Conservation (phyloP, 2,888 invertebrate genomes). For the Parelbella ahira region DNA sequence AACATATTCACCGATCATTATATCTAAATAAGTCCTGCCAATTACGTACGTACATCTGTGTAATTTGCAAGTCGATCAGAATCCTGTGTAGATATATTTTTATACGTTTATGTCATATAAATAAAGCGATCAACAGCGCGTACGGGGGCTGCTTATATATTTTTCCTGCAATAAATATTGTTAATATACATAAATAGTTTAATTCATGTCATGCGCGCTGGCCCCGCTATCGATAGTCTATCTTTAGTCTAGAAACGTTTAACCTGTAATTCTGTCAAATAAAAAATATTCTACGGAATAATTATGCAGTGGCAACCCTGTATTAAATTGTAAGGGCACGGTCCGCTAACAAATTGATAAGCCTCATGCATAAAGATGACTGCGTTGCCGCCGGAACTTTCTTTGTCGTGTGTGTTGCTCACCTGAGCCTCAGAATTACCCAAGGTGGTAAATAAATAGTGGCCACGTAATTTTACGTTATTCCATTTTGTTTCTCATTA, state of each 20-base stretch:
- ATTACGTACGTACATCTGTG: slow-evolving; percentile 19
- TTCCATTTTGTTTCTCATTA: slow-evolving; percentile 20
- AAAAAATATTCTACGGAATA: slow-evolving; percentile 32
- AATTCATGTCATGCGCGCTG: slow-evolving; percentile 17
- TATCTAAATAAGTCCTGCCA: slow-evolving; percentile 14
- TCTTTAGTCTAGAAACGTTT: slow-evolving; percentile 15
- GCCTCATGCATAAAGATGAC: slow-evolving; percentile 62
- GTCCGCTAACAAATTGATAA: slow-evolving; percentile 61
- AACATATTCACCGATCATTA: slow-evolving; percentile 7
- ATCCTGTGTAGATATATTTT: slow-evolving; percentile 17
- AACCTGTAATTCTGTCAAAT: slow-evolving; percentile 19
- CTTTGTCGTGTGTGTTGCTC: slow-evolving; percentile 41
- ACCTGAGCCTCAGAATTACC: slow-evolving; percentile 10
- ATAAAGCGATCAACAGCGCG: slow-evolving; percentile 11
- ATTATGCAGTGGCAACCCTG: slow-evolving; percentile 52
- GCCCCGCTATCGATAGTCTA: slow-evolving; percentile 8
- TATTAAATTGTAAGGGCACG: slow-evolving; percentile 54
- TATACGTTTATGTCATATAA: slow-evolving; percentile 3
- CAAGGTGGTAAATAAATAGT: slow-evolving; percentile 24
- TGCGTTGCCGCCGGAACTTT: slow-evolving; percentile 41
- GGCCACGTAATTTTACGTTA: slow-evolving; percentile 17
- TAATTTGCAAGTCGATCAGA: slow-evolving; percentile 22
- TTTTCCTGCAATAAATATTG: slow-evolving; percentile 3
- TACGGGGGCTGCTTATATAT: not conserved
- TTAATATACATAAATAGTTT: slow-evolving; percentile 19